Percentiles rank a stretch among this genome's conserved stretches.
These are phyloP conservation scores for Orthonyx spaldingii DNA, from an alignment of 2,113 vertebrate species.

Conservation along the genomic window DNA sequence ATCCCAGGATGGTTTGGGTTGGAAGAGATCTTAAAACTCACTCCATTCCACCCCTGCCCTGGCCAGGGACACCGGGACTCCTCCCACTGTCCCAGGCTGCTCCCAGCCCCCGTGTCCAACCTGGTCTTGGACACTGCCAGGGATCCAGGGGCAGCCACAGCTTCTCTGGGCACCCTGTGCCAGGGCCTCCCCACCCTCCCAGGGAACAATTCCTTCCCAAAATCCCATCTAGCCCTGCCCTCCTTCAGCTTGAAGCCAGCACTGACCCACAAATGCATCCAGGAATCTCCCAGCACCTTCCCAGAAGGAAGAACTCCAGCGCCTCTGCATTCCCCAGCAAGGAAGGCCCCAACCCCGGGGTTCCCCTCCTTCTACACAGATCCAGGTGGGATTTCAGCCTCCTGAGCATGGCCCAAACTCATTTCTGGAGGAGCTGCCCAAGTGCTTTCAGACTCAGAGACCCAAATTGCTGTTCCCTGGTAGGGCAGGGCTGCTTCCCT, in stretches of 20 bases:
- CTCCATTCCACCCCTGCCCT: accelerated
- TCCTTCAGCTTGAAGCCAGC: neutral
- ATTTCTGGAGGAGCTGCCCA: neutral
- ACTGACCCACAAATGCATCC: neutral
- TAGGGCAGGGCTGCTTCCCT: neutral
- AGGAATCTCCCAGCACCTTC: neutral
- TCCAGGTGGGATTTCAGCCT: neutral
- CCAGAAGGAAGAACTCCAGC: neutral
- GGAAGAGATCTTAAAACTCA: neutral
- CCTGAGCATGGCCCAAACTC: neutral
- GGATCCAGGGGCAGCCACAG: neutral
- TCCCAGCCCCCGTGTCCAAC: neutral
- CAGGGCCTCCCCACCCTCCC: neutral
- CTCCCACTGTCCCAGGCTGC: neutral
- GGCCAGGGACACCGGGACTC: neutral
- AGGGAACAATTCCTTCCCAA: neutral
- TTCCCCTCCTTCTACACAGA: neutral
- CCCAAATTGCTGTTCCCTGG: neutral
- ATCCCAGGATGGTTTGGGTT: too few relatives aligned
- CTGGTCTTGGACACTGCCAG: neutral
- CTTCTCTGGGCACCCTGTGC: neutral
- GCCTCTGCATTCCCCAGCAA: neutral
- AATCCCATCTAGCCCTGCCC: neutral
- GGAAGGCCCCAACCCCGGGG: accelerated
- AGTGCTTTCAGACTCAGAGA: neutral